A percentile compares a stretch with the other conserved stretches of the same genome.
Evolutionary conservation across 2,888 invertebrate genomes (phyloP).

Genomic region (Thumatha senex): DNA sequence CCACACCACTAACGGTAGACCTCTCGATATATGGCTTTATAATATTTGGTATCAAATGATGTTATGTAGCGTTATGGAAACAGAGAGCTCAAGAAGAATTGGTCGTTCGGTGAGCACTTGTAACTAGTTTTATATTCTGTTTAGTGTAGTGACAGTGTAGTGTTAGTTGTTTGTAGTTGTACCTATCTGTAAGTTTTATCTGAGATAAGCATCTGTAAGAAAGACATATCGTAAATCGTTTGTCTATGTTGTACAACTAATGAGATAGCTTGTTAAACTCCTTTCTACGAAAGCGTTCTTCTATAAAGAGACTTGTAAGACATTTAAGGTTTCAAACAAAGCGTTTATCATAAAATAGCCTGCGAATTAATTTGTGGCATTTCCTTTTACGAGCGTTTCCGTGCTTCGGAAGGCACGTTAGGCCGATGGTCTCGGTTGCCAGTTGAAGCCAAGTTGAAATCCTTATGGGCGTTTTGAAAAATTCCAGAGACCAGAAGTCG

Average conservation of each 20-base stretch:
- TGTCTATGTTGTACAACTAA: slow-evolving; percentile 2
- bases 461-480: too few species aligned
- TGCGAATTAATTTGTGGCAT: background rate
- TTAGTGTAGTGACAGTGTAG: slow-evolving; percentile 59
- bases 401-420: too few species aligned
- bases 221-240: slow-evolving; percentile 12
- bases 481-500: too few species aligned
- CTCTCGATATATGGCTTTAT: slow-evolving; percentile 17
- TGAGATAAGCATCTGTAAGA: slow-evolving; percentile 13
- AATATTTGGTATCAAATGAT: slow-evolving; percentile 9
- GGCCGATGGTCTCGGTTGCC: too few species aligned
- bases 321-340: too few species aligned
- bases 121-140: slow-evolving; percentile 70
- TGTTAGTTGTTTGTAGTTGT: slow-evolving; percentile 41
- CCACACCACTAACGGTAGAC: slow-evolving; percentile 44
- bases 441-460: too few species aligned
- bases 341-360: background rate
- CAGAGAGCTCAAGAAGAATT: slow-evolving; percentile 33
- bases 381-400: too few species aligned
- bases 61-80: slow-evolving; percentile 16
- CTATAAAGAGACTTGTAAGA: too few species aligned
- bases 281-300: background rate
- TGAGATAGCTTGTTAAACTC: background rate
- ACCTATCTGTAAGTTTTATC: slow-evolving; percentile 22
- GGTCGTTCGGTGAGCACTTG: slow-evolving; percentile 47